A percentile compares a stretch with the other conserved stretches of the same genome.
These are phyloP conservation scores for Onychomys torridus DNA, from an alignment of 2,797 vertebrate species.

Conservation along the genomic window DNA sequence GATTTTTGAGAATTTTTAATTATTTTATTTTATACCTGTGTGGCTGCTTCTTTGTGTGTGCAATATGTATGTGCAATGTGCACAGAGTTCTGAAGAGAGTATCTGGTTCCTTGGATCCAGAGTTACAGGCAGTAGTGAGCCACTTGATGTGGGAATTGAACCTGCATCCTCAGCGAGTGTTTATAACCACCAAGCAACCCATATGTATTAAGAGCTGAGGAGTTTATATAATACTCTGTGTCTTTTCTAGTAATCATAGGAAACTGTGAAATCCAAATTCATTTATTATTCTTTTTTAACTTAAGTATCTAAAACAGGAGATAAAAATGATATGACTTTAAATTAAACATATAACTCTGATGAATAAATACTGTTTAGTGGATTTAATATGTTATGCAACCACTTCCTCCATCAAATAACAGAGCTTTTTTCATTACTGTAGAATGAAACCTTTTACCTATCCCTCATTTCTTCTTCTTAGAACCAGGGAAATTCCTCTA, in stretches of 20 bases:
- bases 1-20: neutral
- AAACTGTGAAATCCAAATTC: neutral
- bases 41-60: neutral
- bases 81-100: neutral
- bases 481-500: neutral
- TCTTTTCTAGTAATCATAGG: neutral
- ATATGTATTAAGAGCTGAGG: neutral
- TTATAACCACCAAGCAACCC: neutral
- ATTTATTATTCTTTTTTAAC: neutral
- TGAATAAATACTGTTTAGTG: neutral
- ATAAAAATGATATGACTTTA: neutral
- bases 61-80: neutral
- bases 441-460: neutral
- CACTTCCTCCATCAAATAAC: neutral
- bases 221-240: neutral
- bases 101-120: neutral
- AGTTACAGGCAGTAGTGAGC: neutral
- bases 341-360: neutral
- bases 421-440: neutral
- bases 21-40: neutral
- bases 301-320: neutral
- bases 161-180: neutral
- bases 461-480: neutral
- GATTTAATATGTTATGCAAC: neutral
- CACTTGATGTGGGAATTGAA: neutral